Percentiles rank a stretch among this genome's conserved stretches.
These are phyloP conservation scores for Lithophane semibrunnea DNA, from an alignment of 2,888 invertebrate genomes.

Conservation along the genomic window DNA sequence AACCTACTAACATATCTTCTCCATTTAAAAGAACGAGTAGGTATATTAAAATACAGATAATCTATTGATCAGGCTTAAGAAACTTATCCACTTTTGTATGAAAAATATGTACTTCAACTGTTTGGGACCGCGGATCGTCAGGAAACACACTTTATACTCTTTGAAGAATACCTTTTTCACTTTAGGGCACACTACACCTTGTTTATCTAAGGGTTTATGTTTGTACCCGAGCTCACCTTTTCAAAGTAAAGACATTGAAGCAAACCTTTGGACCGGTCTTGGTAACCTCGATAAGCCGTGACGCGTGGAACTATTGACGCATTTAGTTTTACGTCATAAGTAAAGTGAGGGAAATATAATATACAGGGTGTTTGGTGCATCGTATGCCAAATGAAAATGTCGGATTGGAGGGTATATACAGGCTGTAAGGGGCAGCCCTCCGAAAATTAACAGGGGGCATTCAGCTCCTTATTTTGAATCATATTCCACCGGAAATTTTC, in stretches of 20 bases:
- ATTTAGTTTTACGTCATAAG: neutral
- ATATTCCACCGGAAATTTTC: no score
- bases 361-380: no score
- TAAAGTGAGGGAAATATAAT: neutral
- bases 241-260: constrained; percentile 3
- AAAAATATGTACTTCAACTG: constrained; percentile 14
- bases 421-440: no score
- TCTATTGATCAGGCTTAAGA: neutral
- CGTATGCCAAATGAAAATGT: no score
- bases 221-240: constrained; percentile 39
- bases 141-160: constrained; percentile 12
- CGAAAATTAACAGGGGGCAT: no score
- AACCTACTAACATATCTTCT: neutral
- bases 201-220: constrained; percentile 51
- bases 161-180: constrained; percentile 48
- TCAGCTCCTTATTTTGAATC: no score
- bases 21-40: neutral
- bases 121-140: neutral
- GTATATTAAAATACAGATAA: neutral
- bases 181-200: constrained; percentile 36
- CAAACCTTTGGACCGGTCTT: constrained; percentile 19
- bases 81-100: neutral
- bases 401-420: no score
- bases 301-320: constrained; percentile 15
- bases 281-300: constrained; percentile 24